Conservation (phyloP, 2,888 invertebrate genomes). For the Ophion obscuratus region DNA sequence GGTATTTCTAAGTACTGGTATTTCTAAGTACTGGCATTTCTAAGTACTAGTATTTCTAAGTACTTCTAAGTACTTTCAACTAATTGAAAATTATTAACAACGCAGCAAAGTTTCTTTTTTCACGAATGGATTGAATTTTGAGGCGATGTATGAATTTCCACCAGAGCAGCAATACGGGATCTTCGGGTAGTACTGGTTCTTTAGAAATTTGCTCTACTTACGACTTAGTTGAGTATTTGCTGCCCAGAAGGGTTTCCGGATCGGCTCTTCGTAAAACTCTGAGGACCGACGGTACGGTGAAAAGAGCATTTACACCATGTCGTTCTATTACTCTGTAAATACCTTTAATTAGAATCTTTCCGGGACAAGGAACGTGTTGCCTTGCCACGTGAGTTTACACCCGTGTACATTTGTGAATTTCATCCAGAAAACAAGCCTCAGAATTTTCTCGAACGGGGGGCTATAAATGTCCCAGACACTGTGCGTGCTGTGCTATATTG, state of each 20-base stretch:
- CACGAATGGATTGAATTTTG: not conserved
- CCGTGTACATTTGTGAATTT: not conserved
- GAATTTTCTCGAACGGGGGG: not conserved
- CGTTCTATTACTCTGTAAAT: slow-evolving; percentile 91
- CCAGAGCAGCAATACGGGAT: not conserved
- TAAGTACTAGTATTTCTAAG: too few species aligned
- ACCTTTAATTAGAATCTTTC: not conserved
- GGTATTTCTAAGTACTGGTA: too few species aligned
- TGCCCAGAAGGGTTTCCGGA: slow-evolving; percentile 89
- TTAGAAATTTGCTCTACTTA: slow-evolving; percentile 75
- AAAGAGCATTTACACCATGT: slow-evolving; percentile 93
- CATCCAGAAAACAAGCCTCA: not conserved
- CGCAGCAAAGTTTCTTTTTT: too few species aligned
- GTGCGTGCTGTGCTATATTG: too few species aligned
- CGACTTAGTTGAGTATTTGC: slow-evolving; percentile 89
- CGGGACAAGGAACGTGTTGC: not conserved
- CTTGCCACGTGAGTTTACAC: not conserved
- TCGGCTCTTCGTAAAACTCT: slow-evolving; percentile 94
- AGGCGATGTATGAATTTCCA: not conserved
- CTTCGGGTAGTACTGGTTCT: not conserved
- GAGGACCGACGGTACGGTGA: slow-evolving; percentile 96
- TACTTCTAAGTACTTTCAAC: too few species aligned
- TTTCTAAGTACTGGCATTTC: too few species aligned
- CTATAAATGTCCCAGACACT: too few species aligned
- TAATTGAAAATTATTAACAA: too few species aligned